Base-by-base conservation (phyloP, 2,113 vertebrate genomes). In the Colistium nudipinnis region DNA sequence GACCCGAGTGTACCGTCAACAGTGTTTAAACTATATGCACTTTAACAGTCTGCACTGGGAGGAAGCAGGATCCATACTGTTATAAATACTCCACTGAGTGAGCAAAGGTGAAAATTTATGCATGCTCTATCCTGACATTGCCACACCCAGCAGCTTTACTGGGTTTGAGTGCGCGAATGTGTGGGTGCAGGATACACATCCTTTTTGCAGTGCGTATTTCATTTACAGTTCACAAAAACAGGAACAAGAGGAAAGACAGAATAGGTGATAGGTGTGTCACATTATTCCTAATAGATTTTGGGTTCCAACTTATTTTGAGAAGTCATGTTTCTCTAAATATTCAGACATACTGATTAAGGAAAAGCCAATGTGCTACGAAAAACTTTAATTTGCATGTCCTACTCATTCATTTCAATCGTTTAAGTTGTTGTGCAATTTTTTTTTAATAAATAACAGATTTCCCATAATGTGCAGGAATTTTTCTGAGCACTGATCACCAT, bases 71-170 rank as follows among this genome's bases (percentile, higher is more conserved):
- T 22, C 38, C 49, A 62, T 17, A 43, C 25, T 49, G 48, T 47
- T 41, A 11, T 17, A 30, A 11, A 38, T 16, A 43, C 64, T 12
- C 5, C 35, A 31, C 54, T 47, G 31, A 60, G 38, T 45, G 6
- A 36, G 49, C 16, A 19, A 38, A 66, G 62, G 48, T 62, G 62
- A 62, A 39, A 55, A 61, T 66, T 3, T 48, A 71, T 61, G 60
- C 52, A 61, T 0, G 1, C 12, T 68, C 14, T 31, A 27, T 60
- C 45, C 11, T 64, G 24, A 65, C 54, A 54, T 72, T 66, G 33
- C 20, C 30, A 61, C 12, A 49, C 55, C 13, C 35, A 43, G 55
- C 1, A 47, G 19, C 25, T 49, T 51, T 38, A 51, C 11, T 28
- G 47, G 24, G 11, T 54, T 43, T 20, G 16, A 31, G 35, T 31